Evolutionary conservation across 2,888 invertebrate genomes (phyloP).

Genomic region (Slavum lentiscoides): DNA sequence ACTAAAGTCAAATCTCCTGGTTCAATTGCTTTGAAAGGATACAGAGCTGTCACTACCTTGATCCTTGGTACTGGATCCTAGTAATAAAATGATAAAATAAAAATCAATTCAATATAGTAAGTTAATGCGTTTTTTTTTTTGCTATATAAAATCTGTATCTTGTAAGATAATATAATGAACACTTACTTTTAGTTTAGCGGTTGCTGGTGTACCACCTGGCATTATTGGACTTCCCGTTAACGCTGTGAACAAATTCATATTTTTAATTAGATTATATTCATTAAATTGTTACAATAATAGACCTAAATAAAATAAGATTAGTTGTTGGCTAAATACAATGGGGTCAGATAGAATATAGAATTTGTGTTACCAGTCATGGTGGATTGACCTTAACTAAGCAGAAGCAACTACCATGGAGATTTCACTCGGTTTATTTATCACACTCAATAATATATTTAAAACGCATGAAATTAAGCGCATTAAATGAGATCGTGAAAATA

Average conservation of each 20-base stretch:
- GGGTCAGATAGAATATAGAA: constrained; percentile 34
- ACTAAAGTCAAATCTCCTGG: constrained; percentile 84
- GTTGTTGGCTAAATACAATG: constrained; percentile 22
- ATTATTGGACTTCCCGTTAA: constrained; percentile 66
- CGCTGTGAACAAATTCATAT: constrained; percentile 52
- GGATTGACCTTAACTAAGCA: constrained; percentile 44
- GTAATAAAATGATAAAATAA: constrained; percentile 14
- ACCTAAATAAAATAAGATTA: constrained; percentile 24
- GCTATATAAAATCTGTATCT: neutral
- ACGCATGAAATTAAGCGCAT: constrained; percentile 14
- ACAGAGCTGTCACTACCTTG: constrained; percentile 85
- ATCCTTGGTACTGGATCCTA: constrained; percentile 73
- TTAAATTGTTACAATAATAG: neutral
- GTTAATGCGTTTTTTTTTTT: neutral
- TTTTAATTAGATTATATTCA: constrained; percentile 1
- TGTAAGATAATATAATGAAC: neutral
- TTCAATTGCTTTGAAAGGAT: constrained; percentile 89
- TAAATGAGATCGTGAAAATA: neutral
- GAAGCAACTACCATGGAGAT: constrained; percentile 45
- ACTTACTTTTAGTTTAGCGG: constrained; percentile 76
- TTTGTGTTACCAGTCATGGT: constrained; percentile 51
- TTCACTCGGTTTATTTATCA: constrained; percentile 40
- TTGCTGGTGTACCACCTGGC: constrained; percentile 82
- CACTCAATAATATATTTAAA: constrained; percentile 21
- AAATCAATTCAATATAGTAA: neutral